Conservation (phyloP, 2,888 invertebrate genomes). For the Macrosoma leucophasiata region DNA sequence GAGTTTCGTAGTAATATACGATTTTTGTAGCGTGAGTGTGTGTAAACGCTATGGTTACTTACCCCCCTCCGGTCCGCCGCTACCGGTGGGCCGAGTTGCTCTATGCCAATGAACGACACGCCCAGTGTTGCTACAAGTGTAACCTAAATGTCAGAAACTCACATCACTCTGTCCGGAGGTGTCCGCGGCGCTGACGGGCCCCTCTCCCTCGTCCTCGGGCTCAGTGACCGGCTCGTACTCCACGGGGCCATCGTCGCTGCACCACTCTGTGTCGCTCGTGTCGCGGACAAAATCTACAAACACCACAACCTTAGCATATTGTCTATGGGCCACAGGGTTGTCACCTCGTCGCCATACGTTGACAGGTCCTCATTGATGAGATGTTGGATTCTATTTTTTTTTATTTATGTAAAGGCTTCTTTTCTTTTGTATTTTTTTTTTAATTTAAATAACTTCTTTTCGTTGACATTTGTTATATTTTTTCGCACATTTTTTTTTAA, state of each 20-base stretch:
- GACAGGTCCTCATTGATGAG: too few relatives aligned
- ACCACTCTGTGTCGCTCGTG: conserved; percentile 67
- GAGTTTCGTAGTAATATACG: too few relatives aligned
- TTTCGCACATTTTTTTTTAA: conserved; percentile 21
- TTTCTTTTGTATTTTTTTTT: conserved; percentile 18
- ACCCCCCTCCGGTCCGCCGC: too few relatives aligned
- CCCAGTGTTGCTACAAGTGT: too few relatives aligned
- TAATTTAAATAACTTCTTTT: conserved; percentile 21
- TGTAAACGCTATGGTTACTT: too few relatives aligned
- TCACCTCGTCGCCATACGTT: background rate
- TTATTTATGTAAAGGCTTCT: conserved; percentile 19
- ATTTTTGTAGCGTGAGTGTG: too few relatives aligned
- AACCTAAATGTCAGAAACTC: too few relatives aligned
- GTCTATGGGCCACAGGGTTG: too few relatives aligned
- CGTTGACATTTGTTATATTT: conserved; percentile 16
- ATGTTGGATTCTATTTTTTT: conserved; percentile 16
- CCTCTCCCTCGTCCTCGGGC: conserved; percentile 57
- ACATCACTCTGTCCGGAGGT: conserved; percentile 75
- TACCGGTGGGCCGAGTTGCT: too few relatives aligned
- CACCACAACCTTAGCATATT: conserved; percentile 30
- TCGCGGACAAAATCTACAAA: conserved; percentile 73
- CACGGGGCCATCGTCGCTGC: conserved; percentile 34
- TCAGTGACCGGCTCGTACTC: conserved; percentile 74
- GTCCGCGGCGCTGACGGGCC: conserved; percentile 43
- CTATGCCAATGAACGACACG: too few relatives aligned